Percentiles rank a stretch among this genome's conserved stretches.
phyloP scores from a whole-genome alignment of 2,113 vertebrate species.

The Clarias macrocephalus region DNA sequence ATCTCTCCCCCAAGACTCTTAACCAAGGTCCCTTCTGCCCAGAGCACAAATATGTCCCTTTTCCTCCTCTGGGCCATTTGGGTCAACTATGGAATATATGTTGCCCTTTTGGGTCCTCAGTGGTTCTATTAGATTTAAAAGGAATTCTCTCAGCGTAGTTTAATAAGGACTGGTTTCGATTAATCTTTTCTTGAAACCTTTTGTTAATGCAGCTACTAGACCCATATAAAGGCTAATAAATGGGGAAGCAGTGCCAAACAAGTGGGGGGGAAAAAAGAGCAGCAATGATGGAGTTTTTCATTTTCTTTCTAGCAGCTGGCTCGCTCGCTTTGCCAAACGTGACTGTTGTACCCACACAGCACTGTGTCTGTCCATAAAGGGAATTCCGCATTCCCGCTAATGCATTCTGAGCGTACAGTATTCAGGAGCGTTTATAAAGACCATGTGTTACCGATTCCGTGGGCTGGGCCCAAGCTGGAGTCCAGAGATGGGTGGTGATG shows the following conservation, averaged over 20 bases:
- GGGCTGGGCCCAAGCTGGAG: slow-evolving; percentile 55
- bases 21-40: slow-evolving; percentile 51
- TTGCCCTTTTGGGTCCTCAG: slow-evolving; percentile 66
- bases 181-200: slow-evolving; percentile 77
- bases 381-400: slow-evolving; percentile 66
- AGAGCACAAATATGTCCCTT: slow-evolving; percentile 55
- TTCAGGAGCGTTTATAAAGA: slow-evolving; percentile 69
- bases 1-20: slow-evolving; percentile 29
- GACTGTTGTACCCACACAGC: slow-evolving; percentile 68
- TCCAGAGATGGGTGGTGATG: slow-evolving; percentile 56
- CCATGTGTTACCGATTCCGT: slow-evolving; percentile 68
- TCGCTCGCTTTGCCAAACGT: slow-evolving; percentile 63
- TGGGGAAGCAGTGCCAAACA: slow-evolving; percentile 69
- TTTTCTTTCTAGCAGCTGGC: slow-evolving; percentile 72
- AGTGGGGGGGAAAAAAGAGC: slow-evolving; percentile 55
- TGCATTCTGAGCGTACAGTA: slow-evolving; percentile 67
- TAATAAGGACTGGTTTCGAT: slow-evolving; percentile 78
- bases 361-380: slow-evolving; percentile 66
- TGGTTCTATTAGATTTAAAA: slow-evolving; percentile 68
- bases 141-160: slow-evolving; percentile 69
- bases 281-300: slow-evolving; percentile 64
- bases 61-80: slow-evolving; percentile 62
- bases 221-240: slow-evolving; percentile 76
- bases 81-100: slow-evolving; percentile 67
- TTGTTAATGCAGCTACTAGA: slow-evolving; percentile 76